A percentile compares a stretch with the other conserved stretches of the same genome.
phyloP scores from a whole-genome alignment of 2,888 invertebrate species.

The Pammene aurita region DNA sequence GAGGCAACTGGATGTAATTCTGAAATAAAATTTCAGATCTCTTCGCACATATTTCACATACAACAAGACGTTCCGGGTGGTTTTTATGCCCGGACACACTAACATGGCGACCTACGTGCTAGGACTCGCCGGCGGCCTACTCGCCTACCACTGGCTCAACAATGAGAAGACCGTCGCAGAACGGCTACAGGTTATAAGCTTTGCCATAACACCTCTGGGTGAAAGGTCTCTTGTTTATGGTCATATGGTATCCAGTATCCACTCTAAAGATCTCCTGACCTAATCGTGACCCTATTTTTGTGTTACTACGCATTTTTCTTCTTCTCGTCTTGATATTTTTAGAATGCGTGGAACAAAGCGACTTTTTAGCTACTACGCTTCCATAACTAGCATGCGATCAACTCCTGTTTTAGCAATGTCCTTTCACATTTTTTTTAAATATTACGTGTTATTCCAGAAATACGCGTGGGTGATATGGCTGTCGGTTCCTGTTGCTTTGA shows the following conservation, averaged over 20 bases:
- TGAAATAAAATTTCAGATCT: constrained; percentile 51
- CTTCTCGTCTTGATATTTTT: no score
- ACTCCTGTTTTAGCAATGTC: no score
- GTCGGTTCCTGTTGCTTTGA: constrained; percentile 58
- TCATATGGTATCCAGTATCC: no score
- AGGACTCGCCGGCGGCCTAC: constrained; percentile 69
- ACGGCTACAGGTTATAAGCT: constrained; percentile 56
- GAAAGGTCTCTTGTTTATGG: no score
- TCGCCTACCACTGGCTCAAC: constrained; percentile 64
- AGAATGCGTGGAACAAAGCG: no score
- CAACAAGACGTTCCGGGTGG: constrained; percentile 63
- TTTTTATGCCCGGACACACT: constrained; percentile 71
- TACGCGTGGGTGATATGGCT: constrained; percentile 62
- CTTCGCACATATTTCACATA: constrained; percentile 60
- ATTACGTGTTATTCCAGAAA: constrained; percentile 51
- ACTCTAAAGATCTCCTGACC: no score
- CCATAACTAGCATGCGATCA: no score
- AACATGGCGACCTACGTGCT: constrained; percentile 70
- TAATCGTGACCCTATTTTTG: no score
- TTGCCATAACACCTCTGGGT: no score
- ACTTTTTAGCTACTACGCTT: no score
- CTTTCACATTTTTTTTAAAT: background rate
- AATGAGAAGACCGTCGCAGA: constrained; percentile 54
- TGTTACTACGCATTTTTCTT: no score
- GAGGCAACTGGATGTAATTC: no score